Evolutionary conservation across 2,888 invertebrate species (phyloP).

Genomic region (Allolobophora icterica): DNA sequence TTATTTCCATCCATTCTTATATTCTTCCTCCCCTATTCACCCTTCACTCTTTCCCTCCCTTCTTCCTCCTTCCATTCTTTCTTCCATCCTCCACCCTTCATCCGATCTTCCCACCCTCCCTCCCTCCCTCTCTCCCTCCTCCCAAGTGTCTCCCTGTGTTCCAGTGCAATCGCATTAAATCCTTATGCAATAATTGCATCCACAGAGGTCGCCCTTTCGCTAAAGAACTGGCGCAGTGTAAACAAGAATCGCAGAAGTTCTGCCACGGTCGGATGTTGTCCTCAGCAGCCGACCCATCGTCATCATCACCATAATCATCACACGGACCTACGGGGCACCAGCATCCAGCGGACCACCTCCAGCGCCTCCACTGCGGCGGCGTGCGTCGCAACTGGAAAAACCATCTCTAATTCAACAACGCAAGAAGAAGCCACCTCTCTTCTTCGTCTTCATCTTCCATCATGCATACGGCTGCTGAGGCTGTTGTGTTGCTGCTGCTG

Average conservation of each 20-base stretch:
- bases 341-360: neutral
- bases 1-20: too few species aligned
- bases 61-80: too few species aligned
- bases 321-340: neutral
- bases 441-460: conserved; percentile 13
- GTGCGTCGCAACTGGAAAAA: neutral
- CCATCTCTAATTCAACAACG: neutral
- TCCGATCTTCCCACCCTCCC: too few species aligned
- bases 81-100: too few species aligned
- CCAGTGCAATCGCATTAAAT: neutral
- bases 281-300: neutral
- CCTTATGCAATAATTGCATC: neutral
- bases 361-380: neutral
- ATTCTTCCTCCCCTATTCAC: too few species aligned
- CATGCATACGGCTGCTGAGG: neutral
- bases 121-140: neutral
- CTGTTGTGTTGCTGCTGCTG: neutral
- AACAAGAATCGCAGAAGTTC: neutral
- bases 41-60: too few species aligned
- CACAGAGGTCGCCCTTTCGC: neutral
- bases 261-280: neutral
- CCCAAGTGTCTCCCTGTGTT: neutral
- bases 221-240: neutral
- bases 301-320: neutral
- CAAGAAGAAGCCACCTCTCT: conserved; percentile 3